Conservation (phyloP, 2,113 vertebrate genomes). For the Chroicocephalus ridibundus region DNA sequence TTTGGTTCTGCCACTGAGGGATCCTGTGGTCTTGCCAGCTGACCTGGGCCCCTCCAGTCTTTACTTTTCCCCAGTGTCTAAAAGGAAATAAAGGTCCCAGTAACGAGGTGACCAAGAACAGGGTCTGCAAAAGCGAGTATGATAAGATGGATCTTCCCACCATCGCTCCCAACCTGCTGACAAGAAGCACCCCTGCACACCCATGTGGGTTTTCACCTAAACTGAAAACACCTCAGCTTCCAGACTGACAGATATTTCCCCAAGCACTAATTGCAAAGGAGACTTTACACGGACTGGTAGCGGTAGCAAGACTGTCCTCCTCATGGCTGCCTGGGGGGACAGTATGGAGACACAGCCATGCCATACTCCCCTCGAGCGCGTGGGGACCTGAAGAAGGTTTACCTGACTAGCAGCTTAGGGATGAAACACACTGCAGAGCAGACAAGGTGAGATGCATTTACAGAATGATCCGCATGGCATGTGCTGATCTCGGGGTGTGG, state of each 20-base stretch:
- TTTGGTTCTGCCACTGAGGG: not conserved
- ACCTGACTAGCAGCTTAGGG: not conserved
- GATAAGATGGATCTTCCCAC: not conserved
- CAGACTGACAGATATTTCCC: not conserved
- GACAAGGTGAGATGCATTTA: not conserved
- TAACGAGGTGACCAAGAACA: not conserved
- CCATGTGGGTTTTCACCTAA: not conserved
- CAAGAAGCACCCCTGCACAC: not conserved
- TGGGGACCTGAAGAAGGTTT: not conserved
- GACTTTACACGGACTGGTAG: not conserved
- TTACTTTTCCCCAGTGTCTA: not conserved
- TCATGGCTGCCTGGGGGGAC: not conserved
- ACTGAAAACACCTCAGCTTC: not conserved
- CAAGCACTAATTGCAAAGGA: not conserved
- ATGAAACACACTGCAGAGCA: not conserved
- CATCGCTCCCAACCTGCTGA: not conserved
- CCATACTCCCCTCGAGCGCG: accelerated
- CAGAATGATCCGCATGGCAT: accelerated
- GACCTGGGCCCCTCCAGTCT: not conserved
- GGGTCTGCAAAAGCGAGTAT: not conserved
- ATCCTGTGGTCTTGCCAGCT: not conserved
- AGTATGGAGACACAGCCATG: not conserved
- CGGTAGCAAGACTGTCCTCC: not conserved
- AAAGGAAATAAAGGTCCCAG: not conserved
- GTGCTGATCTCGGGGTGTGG: not conserved